Base-by-base conservation (phyloP, 2,888 invertebrate genomes). In the Lysandra bellargus region DNA sequence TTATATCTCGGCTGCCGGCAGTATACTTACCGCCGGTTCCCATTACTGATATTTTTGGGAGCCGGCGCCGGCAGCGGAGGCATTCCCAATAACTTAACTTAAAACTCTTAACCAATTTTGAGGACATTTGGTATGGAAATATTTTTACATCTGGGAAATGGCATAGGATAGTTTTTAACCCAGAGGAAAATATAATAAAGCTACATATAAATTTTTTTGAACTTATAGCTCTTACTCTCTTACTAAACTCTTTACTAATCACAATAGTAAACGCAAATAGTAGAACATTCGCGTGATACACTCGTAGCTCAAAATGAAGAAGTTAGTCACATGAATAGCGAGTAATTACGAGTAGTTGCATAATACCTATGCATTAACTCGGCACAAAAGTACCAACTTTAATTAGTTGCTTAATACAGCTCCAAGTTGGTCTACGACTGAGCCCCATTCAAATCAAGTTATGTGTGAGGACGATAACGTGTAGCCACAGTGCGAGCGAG, bases 351-450 rank as follows among this genome's bases (percentile, higher is more conserved):
- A 80, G 79, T 80, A 79, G 78, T 81, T 81, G 83, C 81, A 83
- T 83, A 78, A 82, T 83, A 81, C 83, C 81, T 82, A 80, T 82
- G 81, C 81, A 82, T 85, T 84, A 83, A 84, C 33, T 84, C 85
- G 86, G 86, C 84, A 85, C 84, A 85, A 84, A 86, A 87, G 85
- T 86, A 84, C 83, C 83, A 87, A 88, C 85, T 90, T 89, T 90
- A 90, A 90, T 91, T 89, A 90, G 86, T 84, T 84, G 83, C 84
- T 86, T 86, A 86, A 86, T 88, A 86, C 85, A 82, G 83, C 79
- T 85, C 84, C 83, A 88, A 89, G 86, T 89, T 88, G 81, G 83
- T 85, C 83, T 79, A 82, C 82, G 80, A 80, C 83, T 82, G 83
- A 82, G 76, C 44, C 53, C 85, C 81, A 89, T 91, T 90, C 88